Conservation (phyloP, 1,140 invertebrate species). For the Trissolcus basalis region DNA sequence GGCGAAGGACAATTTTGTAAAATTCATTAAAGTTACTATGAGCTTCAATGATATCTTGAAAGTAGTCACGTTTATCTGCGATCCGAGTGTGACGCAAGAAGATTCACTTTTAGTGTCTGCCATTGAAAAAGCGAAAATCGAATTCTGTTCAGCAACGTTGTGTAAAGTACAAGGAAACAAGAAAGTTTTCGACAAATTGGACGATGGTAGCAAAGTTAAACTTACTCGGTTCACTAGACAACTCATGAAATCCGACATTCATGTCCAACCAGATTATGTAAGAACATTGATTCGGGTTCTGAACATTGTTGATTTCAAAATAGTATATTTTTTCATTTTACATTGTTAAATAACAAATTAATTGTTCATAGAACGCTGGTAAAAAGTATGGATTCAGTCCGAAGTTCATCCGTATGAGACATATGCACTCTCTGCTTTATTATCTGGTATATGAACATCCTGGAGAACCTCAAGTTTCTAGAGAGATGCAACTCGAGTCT, state of each 20-base stretch:
- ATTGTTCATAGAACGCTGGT: constrained; percentile 61
- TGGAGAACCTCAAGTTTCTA: constrained; percentile 70
- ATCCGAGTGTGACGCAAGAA: constrained; percentile 76
- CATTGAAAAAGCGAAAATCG: constrained; percentile 80
- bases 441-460: constrained; percentile 82
- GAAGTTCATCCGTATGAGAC: constrained; percentile 82
- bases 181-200: constrained; percentile 12
- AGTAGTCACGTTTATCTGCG: constrained; percentile 78
- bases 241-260: constrained; percentile 40
- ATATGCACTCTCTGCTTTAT: constrained; percentile 82
- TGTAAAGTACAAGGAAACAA: constrained; percentile 21
- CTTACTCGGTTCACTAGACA: constrained; percentile 34
- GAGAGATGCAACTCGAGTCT: constrained; percentile 69
- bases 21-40: constrained; percentile 78
- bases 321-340: no score
- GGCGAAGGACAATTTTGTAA: constrained; percentile 78
- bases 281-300: neutral
- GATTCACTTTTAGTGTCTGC: constrained; percentile 78
- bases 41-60: constrained; percentile 74
- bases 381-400: constrained; percentile 78
- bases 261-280: constrained; percentile 53
- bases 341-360: no score
- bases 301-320: no score
- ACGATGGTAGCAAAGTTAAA: constrained; percentile 8
- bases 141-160: constrained; percentile 73